Evolutionary conservation across 2,888 invertebrate genomes (phyloP).

Genomic region (Branchipolynoe longqiensis): DNA sequence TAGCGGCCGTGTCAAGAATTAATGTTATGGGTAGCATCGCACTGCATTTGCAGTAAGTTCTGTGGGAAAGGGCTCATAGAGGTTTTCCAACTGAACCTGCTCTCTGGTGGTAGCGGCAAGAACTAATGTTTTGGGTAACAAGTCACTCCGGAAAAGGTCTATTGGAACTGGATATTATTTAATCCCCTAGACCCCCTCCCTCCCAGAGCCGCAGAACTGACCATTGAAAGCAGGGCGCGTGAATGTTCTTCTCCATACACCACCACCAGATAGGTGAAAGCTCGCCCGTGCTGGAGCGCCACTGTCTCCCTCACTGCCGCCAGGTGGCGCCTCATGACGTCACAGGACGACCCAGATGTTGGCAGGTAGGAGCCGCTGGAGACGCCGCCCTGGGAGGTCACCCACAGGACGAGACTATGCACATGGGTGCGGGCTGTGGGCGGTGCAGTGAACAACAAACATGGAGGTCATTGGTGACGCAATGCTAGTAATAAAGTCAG

Average conservation of each 20-base stretch:
- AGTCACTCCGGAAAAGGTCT: too few species aligned
- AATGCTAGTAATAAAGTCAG: too few species aligned
- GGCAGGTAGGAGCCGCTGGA: neutral
- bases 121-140: too few species aligned
- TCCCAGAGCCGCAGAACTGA: neutral
- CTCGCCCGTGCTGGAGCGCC: neutral
- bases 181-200: too few species aligned
- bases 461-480: neutral
- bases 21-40: too few species aligned
- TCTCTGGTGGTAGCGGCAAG: too few species aligned
- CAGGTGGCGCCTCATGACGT: neutral
- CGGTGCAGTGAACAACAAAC: neutral
- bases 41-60: too few species aligned
- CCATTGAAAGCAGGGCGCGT: neutral
- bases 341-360: too few species aligned
- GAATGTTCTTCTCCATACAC: neutral
- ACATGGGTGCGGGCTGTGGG: neutral
- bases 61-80: too few species aligned
- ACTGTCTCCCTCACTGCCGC: neutral
- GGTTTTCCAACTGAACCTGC: too few species aligned
- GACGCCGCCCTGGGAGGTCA: neutral
- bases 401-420: neutral
- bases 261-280: conserved; percentile 4
- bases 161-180: too few species aligned
- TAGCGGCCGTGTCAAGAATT: too few species aligned